Conservation (phyloP, 2,113 vertebrate genomes). For the Irena cyanogastra region DNA sequence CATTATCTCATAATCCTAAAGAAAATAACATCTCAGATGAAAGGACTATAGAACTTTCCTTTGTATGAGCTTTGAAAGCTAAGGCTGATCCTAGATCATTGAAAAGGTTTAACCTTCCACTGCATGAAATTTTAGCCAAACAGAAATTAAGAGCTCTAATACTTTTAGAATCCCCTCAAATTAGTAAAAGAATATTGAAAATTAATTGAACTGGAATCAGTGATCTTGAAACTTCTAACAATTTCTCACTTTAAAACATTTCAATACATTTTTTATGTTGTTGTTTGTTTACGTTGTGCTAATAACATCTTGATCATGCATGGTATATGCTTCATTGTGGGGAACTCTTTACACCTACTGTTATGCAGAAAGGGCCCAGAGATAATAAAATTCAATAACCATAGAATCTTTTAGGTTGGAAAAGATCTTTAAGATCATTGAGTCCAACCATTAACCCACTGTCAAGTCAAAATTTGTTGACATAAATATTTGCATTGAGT, state of each 20-base stretch:
- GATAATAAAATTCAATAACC: neutral
- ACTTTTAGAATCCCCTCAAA: neutral
- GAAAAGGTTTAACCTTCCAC: slow-evolving; percentile 14
- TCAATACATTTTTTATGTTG: neutral
- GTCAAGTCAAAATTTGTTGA: neutral
- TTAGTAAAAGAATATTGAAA: neutral
- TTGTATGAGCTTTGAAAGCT: slow-evolving; percentile 36
- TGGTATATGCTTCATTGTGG: neutral
- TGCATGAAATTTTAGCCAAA: slow-evolving; percentile 47
- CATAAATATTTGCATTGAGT: neutral
- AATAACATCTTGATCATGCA: fast-evolving
- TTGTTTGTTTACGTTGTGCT: neutral
- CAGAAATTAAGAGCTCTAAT: neutral
- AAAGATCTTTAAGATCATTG: neutral
- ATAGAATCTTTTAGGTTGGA: neutral
- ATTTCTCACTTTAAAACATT: neutral
- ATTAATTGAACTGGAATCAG: neutral
- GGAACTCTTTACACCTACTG: neutral
- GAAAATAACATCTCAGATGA: slow-evolving; percentile 58
- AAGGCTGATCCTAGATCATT: slow-evolving; percentile 37
- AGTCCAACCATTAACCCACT: neutral
- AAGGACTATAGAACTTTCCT: slow-evolving; percentile 34
- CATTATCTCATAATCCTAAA: slow-evolving; percentile 65
- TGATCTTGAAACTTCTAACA: neutral
- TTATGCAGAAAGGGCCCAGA: neutral